Conservation (phyloP, 1,140 invertebrate genomes). For the Kradibia gibbosae region DNA sequence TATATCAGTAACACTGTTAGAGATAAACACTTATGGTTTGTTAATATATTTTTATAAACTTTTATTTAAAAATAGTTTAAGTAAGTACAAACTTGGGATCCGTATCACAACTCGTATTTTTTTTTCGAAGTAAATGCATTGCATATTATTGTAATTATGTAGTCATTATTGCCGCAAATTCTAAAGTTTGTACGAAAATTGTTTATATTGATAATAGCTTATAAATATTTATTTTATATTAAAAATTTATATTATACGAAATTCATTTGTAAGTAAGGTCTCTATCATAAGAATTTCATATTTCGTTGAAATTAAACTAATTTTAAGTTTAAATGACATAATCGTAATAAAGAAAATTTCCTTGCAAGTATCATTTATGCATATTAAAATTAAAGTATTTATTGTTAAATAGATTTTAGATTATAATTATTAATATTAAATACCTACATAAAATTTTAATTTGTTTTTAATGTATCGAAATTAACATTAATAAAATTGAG, state of each 20-base stretch:
- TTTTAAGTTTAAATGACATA: slow-evolving; percentile 14
- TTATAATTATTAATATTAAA: slow-evolving; percentile 12
- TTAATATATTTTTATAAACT: slow-evolving; percentile 72
- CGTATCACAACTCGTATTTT: slow-evolving; percentile 4
- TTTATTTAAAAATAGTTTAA: slow-evolving; percentile 62
- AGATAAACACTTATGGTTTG: slow-evolving; percentile 70
- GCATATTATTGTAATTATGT: slow-evolving; percentile 40
- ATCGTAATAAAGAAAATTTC: background rate
- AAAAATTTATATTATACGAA: background rate
- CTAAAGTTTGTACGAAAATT: background rate
- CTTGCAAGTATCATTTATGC: background rate
- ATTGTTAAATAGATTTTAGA: background rate
- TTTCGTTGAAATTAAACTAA: slow-evolving; percentile 11
- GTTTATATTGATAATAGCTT: background rate
- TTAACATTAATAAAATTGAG: background rate
- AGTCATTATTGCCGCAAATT: slow-evolving; percentile 10
- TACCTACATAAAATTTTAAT: background rate
- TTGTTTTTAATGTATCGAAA: background rate
- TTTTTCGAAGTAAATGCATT: slow-evolving; percentile 37
- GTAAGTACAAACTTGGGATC: background rate
- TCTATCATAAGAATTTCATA: background rate
- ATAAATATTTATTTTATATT: background rate
- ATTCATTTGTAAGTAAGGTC: background rate
- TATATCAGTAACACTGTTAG: slow-evolving; percentile 63
- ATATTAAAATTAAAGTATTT: background rate